phyloP scores from a whole-genome alignment of 2,113 vertebrate genomes.

The Probosciger aterrimus region DNA sequence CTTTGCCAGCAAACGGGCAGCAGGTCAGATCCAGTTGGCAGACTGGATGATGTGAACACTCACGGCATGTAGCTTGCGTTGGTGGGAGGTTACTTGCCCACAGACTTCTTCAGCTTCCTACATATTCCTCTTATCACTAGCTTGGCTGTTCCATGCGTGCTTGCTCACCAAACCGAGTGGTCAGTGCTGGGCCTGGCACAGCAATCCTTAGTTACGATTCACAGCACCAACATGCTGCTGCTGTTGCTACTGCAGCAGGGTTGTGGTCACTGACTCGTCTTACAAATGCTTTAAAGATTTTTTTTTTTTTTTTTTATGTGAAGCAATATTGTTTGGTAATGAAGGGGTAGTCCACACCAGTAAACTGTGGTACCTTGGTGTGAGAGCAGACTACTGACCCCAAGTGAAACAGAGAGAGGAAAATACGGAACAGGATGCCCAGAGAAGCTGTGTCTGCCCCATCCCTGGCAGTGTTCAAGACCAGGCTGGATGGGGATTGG shows the following conservation, averaged over 20 bases:
- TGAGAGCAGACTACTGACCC: background rate
- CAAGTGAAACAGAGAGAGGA: background rate
- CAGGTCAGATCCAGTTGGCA: fast-evolving
- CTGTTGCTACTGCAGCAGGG: background rate
- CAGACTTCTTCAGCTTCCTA: fast-evolving
- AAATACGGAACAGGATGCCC: no score
- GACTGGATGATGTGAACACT: fast-evolving
- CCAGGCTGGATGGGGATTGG: background rate
- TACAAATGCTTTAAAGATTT: background rate
- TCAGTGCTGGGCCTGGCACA: fast-evolving
- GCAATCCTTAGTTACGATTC: background rate
- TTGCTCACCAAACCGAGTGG: fast-evolving
- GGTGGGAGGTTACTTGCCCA: fast-evolving
- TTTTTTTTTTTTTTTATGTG: background rate
- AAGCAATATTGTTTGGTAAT: background rate
- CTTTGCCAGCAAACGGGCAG: background rate
- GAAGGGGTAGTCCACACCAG: background rate
- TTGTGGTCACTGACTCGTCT: background rate
- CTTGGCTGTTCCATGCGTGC: fast-evolving
- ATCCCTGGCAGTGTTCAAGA: background rate
- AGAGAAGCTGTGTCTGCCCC: no score
- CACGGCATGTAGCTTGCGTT: fast-evolving
- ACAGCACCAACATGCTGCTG: fast-evolving
- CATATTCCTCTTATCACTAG: fast-evolving
- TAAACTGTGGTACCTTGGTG: background rate